These are phyloP conservation scores for Machimus rusticus DNA, from an alignment of 2,888 invertebrate genomes.

Conservation along the genomic window DNA sequence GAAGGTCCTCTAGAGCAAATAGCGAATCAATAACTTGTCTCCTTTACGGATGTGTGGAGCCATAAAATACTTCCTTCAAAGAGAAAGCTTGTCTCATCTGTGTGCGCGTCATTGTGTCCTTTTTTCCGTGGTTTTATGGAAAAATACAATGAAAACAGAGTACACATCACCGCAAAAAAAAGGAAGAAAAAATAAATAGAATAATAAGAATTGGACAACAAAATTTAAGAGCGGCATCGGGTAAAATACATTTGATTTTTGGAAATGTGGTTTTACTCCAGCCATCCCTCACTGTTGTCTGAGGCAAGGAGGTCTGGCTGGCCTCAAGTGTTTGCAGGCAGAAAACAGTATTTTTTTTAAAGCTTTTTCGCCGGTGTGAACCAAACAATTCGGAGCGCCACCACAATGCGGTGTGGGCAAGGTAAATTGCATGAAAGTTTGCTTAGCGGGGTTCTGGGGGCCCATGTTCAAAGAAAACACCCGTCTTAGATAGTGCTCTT, in stretches of 20 bases:
- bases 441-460: background rate
- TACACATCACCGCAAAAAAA: background rate
- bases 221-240: background rate
- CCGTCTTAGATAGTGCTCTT: background rate
- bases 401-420: conserved; percentile 13
- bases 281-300: background rate
- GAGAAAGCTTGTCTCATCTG: background rate
- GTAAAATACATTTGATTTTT: conserved; percentile 14
- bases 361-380: conserved; percentile 34
- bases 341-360: conserved; percentile 9
- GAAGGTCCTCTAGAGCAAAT: background rate
- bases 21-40: conserved; percentile 25
- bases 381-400: conserved; percentile 16
- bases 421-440: conserved; percentile 3
- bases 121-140: background rate
- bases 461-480: background rate
- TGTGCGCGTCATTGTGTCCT: background rate
- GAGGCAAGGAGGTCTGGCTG: background rate
- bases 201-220: background rate
- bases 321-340: conserved; percentile 21
- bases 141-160: background rate
- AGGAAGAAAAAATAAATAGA: background rate
- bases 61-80: conserved; percentile 21
- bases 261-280: background rate
- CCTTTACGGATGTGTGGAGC: conserved; percentile 15